phyloP scores from a whole-genome alignment of 2,797 vertebrate genomes.

The Cuniculus paca region DNA sequence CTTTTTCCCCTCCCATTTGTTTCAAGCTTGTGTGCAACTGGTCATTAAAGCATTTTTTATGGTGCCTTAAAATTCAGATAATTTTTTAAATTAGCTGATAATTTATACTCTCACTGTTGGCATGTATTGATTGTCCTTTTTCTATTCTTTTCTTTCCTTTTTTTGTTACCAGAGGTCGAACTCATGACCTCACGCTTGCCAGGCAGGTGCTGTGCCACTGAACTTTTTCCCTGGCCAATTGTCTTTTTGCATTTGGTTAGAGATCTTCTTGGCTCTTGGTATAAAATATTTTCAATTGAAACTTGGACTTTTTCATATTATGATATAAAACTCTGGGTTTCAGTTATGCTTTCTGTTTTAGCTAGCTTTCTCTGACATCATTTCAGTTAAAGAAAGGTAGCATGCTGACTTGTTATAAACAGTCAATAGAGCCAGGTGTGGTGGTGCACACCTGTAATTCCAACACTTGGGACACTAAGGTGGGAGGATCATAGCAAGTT shows the following conservation, averaged over 20 bases:
- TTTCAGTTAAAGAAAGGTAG: neutral
- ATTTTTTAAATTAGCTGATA: neutral
- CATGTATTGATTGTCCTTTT: neutral
- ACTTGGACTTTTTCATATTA: neutral
- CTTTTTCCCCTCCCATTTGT: neutral
- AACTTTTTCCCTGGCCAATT: too few relatives aligned
- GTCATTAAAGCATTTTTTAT: neutral
- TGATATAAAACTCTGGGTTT: neutral
- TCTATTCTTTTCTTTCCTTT: too few relatives aligned
- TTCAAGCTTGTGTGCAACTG: neutral
- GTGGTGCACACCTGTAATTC: too few relatives aligned
- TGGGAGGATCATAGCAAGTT: too few relatives aligned
- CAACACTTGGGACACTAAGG: too few relatives aligned
- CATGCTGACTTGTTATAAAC: neutral
- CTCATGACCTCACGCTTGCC: too few relatives aligned
- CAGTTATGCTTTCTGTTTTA: neutral
- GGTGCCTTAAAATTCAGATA: conserved; percentile 3
- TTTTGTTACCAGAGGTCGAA: too few relatives aligned
- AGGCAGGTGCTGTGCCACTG: too few relatives aligned
- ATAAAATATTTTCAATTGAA: neutral
- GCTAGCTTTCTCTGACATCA: neutral
- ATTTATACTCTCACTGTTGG: neutral
- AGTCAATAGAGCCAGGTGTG: neutral
- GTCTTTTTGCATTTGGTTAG: neutral
- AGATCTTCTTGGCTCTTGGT: conserved; percentile 11